phyloP scores from a whole-genome alignment of 1,140 invertebrate genomes.

The Amphibalanus amphitrite region DNA sequence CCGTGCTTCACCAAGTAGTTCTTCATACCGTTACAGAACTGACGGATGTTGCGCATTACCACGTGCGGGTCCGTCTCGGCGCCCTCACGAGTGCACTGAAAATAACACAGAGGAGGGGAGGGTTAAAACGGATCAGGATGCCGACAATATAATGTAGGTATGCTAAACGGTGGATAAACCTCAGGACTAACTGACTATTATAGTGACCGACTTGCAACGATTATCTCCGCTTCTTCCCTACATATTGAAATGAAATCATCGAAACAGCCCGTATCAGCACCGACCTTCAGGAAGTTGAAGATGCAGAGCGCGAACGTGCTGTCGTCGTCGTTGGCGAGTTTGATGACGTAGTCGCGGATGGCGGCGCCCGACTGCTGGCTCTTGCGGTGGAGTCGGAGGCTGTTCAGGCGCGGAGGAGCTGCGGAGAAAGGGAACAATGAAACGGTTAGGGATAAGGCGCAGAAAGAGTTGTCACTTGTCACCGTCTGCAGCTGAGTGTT shows the following conservation, averaged over 20 bases:
- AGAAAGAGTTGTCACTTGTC: no score
- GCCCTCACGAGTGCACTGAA: conserved; percentile 64
- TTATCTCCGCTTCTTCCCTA: no score
- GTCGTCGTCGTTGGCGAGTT: conserved; percentile 61
- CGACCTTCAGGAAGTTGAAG: conserved; percentile 66
- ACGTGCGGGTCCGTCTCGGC: conserved; percentile 70
- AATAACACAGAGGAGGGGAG: not conserved
- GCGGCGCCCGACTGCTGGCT: conserved; percentile 38
- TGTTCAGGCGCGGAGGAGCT: conserved; percentile 4
- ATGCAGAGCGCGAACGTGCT: conserved; percentile 80
- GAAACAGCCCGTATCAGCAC: not conserved
- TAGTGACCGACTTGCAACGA: no score
- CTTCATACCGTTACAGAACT: conserved; percentile 95
- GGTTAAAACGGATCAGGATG: not conserved
- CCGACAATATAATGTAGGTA: not conserved
- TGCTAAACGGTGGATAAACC: no score
- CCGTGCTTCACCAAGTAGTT: conserved; percentile 90
- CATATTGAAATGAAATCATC: not conserved
- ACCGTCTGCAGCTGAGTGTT: no score
- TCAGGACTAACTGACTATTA: no score
- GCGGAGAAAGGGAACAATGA: not conserved
- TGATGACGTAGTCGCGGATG: conserved; percentile 53
- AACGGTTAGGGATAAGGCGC: no score
- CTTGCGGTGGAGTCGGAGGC: conserved; percentile 14
- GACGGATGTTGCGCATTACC: conserved; percentile 82